A percentile compares a stretch with the other conserved stretches of the same genome.
phyloP scores from a whole-genome alignment of 2,888 invertebrate species.

The Synergus laeviventris region DNA sequence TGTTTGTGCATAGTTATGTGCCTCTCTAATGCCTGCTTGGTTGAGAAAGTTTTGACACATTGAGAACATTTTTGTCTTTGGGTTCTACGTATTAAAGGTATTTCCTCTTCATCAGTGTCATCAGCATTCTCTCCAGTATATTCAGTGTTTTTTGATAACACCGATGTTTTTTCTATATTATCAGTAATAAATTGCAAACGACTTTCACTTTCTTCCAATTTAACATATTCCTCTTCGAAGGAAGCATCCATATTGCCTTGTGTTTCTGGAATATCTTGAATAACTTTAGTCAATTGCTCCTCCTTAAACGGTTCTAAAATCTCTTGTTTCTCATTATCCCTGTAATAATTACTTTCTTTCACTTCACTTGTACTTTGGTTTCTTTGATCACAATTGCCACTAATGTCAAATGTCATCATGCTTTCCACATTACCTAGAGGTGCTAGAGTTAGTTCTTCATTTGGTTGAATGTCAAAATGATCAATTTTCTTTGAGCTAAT shows the following conservation, averaged over 20 bases:
- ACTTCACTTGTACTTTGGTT: background rate
- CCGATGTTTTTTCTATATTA: slow-evolving; percentile 40
- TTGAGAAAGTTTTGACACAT: slow-evolving; percentile 66
- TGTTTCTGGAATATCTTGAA: background rate
- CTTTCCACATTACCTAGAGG: slow-evolving; percentile 3
- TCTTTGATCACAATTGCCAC: background rate
- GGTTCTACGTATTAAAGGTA: slow-evolving; percentile 64
- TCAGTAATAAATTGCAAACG: background rate
- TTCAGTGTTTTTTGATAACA: slow-evolving; percentile 1
- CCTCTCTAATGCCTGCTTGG: slow-evolving; percentile 61
- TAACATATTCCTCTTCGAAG: slow-evolving; percentile 1
- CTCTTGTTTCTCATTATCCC: background rate
- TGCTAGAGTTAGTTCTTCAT: slow-evolving; percentile 3
- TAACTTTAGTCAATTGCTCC: background rate
- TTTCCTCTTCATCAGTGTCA: slow-evolving; percentile 64
- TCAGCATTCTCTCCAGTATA: slow-evolving; percentile 42
- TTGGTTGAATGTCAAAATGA: background rate
- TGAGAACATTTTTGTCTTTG: slow-evolving; percentile 63
- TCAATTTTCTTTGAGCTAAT: slow-evolving; percentile 12
- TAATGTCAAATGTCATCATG: slow-evolving; percentile 11
- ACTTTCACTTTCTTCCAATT: slow-evolving; percentile 3
- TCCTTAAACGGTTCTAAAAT: background rate
- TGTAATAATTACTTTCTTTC: slow-evolving; percentile 6
- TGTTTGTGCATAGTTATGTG: slow-evolving; percentile 63
- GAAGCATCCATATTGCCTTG: background rate